Conservation (phyloP, 2,113 vertebrate species). For the Rhinopithecus roxellana region DNA sequence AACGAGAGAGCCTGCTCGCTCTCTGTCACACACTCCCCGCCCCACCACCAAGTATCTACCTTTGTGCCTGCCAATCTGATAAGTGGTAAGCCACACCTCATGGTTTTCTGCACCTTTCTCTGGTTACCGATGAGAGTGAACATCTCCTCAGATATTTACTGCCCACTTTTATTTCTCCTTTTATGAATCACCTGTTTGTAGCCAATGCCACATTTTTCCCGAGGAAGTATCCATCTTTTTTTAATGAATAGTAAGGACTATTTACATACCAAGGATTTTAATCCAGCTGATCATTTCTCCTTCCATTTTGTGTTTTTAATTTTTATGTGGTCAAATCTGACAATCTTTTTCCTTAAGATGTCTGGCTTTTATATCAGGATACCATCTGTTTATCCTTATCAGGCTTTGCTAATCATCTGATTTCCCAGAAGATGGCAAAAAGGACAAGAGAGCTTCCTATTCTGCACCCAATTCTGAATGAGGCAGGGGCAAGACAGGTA, state of each 20-base stretch:
- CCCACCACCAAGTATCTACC: no score
- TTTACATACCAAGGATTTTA: neutral
- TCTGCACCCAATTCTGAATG: neutral
- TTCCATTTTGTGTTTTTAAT: neutral
- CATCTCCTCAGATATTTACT: neutral
- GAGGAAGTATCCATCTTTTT: neutral
- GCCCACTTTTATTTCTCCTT: neutral
- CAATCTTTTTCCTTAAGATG: neutral
- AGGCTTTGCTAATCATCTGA: neutral
- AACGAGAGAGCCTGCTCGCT: neutral
- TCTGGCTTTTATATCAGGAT: neutral
- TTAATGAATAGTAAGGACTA: neutral
- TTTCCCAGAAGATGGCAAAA: neutral
- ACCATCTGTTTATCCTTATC: no score
- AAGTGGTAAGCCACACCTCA: neutral
- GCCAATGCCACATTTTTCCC: neutral
- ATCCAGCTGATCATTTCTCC: neutral
- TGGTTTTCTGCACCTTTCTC: accelerated
- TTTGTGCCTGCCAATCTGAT: neutral
- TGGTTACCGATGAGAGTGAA: neutral
- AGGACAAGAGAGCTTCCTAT: neutral
- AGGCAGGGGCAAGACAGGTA: neutral
- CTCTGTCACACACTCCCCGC: accelerated
- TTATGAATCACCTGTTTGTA: neutral
- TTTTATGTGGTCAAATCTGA: neutral